Evolutionary conservation across 2,888 invertebrate genomes (phyloP), one percentile per base, ranked within the genome.

Genomic region (Tromatobia lineatoria): DNA sequence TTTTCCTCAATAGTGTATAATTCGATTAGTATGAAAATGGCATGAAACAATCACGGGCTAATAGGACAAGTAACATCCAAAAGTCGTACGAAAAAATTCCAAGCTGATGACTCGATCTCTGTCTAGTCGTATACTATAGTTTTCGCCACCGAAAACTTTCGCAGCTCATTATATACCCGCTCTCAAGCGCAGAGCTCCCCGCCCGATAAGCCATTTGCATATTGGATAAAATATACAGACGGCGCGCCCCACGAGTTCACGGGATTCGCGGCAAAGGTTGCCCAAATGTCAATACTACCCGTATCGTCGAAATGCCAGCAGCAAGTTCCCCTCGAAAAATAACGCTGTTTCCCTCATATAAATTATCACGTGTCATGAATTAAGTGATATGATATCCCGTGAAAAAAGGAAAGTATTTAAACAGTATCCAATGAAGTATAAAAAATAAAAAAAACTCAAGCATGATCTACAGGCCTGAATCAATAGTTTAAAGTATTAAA

Each of bases 241-340:
- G 84, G 73, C 80, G 61, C 80, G 67, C 54, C 67, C 69, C 70
- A 75, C 66, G 78, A 81, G 78, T 80, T 77, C 76, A 77, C 83
- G 23, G 75, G 34, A 50, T 82, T 82, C 75, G 83, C 80, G 83
- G 87, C 82, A 87, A 87, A 87, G 87, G 87, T 87, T 86, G 83
- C 85, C 83, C 77, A 87, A 87, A 87, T 87, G 87, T 85, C 87
- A 87, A 86, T 85, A 85, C 59, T 78, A 73, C 79, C 82, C 45
- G 54, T 74, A 78, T 52, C 47, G 57, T 71, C 80, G 80, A 87
- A 87, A 87, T 86, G 86, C 82, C 87, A 87, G 78, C 87, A 87
- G 69, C 74, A 34, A 50, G 73, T 81, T 77, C 69, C 29, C 23
- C 70, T 64, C 69, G 57, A 71, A 75, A 76, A 80, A 61, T 42